Percentiles rank a stretch among this genome's conserved stretches.
Conservation (phyloP, 2,113 vertebrate species). For the Semnornis frantzii region DNA sequence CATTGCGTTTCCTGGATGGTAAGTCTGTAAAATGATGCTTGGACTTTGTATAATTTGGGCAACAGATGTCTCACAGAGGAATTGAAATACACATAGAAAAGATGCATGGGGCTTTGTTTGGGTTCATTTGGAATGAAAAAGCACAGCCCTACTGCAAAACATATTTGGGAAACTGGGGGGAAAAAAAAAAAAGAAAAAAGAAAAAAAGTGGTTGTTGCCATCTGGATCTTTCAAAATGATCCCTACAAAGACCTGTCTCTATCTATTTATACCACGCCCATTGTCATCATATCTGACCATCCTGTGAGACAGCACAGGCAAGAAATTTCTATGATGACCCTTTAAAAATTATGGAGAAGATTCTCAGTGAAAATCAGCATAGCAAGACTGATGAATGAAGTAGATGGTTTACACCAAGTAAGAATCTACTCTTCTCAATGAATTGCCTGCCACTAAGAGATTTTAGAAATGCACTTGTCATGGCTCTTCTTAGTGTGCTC, state of each 20-base stretch:
- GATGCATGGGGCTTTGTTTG: constrained; percentile 26
- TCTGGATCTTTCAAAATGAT: constrained; percentile 53
- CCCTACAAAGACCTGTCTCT: constrained; percentile 45
- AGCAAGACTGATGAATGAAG: not conserved
- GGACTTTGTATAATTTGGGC: constrained; percentile 33
- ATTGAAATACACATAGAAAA: not conserved
- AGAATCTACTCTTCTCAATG: not conserved
- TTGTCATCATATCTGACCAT: not conserved
- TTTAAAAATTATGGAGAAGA: not conserved
- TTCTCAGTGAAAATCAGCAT: not conserved
- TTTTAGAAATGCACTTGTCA: not conserved
- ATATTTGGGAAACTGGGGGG: constrained; percentile 5
- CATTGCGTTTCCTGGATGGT: constrained; percentile 46
- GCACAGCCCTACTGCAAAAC: constrained; percentile 8
- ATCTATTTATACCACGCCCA: constrained; percentile 13
- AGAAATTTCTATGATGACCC: not conserved
- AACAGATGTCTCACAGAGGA: constrained; percentile 14
- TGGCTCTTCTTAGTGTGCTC: not conserved
- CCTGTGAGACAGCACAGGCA: not conserved
- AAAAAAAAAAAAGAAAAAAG: not conserved
- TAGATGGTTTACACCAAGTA: not conserved
- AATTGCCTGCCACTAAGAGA: not conserved
- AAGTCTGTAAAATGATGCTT: constrained; percentile 35
- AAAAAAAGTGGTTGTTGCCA: constrained; percentile 19
- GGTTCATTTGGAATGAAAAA: constrained; percentile 44